Evolutionary conservation across 2,113 vertebrate genomes (phyloP).

Genomic region (Orthonyx spaldingii): DNA sequence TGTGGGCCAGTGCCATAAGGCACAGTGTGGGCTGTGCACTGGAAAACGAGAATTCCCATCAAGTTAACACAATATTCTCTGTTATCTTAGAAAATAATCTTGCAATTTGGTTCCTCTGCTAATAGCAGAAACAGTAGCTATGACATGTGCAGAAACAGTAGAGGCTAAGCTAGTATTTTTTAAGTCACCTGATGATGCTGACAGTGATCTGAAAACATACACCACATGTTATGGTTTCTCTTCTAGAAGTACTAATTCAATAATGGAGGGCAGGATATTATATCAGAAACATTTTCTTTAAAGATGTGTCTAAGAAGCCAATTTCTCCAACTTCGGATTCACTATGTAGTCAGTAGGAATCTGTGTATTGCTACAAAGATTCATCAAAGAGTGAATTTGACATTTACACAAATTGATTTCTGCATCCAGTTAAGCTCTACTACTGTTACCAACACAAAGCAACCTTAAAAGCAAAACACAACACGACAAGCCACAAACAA

Average conservation of each 20-base stretch:
- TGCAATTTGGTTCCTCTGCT: neutral
- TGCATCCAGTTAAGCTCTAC: neutral
- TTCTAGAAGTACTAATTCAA: neutral
- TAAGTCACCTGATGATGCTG: neutral
- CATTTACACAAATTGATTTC: neutral
- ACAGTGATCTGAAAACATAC: neutral
- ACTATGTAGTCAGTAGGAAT: neutral
- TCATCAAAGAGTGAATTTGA: neutral
- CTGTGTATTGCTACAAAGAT: neutral
- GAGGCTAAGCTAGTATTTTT: neutral
- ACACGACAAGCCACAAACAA: neutral
- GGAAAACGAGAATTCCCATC: neutral
- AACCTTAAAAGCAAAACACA: neutral
- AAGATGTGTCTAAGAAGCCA: neutral
- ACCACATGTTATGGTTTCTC: neutral
- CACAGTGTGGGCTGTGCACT: neutral
- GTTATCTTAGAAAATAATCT: neutral
- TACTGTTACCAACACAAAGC: neutral
- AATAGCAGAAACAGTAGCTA: neutral
- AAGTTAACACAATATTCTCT: neutral
- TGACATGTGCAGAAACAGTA: accelerated
- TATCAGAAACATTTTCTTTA: neutral
- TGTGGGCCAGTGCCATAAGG: neutral
- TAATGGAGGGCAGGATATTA: neutral
- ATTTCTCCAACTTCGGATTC: neutral